These are phyloP conservation scores for Pelodiscus sinensis DNA, from an alignment of 2,113 vertebrate genomes.

Conservation along the genomic window DNA sequence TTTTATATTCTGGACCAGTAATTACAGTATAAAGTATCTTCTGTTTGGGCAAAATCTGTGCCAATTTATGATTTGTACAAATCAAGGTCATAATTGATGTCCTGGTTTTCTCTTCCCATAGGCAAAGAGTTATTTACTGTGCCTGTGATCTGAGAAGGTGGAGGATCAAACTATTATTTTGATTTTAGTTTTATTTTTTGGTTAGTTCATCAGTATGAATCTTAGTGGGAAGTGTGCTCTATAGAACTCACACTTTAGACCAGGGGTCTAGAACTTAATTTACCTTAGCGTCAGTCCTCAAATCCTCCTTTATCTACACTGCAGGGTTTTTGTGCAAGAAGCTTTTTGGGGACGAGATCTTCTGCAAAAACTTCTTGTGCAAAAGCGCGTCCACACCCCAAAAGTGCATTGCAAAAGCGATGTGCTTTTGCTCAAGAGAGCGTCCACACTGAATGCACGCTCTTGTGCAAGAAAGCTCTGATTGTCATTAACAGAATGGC, in stretches of 20 bases:
- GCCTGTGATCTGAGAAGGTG: not conserved
- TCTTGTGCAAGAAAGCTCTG: too few species aligned
- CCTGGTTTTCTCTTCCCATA: not conserved
- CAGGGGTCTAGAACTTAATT: too few species aligned
- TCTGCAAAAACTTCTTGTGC: too few species aligned
- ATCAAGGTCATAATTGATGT: not conserved
- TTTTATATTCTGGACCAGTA: not conserved
- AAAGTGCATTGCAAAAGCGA: too few species aligned
- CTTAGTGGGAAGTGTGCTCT: not conserved
- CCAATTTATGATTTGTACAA: not conserved
- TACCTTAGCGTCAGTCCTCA: too few species aligned
- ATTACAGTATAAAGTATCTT: not conserved
- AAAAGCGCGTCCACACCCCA: too few species aligned
- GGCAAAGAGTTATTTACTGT: not conserved
- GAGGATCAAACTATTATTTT: not conserved
- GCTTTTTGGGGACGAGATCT: too few species aligned
- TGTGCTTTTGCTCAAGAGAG: too few species aligned
- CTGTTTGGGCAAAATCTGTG: not conserved
- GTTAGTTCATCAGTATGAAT: not conserved
- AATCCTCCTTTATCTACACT: too few species aligned
- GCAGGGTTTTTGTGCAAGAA: too few species aligned
- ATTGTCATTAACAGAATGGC: too few species aligned
- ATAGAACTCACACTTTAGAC: not conserved
- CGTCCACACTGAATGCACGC: too few species aligned
- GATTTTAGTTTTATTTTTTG: not conserved